A percentile compares a stretch with the other conserved stretches of the same genome.
phyloP scores from a whole-genome alignment of 2,113 vertebrate genomes.

The Rhadina sibilatrix region DNA sequence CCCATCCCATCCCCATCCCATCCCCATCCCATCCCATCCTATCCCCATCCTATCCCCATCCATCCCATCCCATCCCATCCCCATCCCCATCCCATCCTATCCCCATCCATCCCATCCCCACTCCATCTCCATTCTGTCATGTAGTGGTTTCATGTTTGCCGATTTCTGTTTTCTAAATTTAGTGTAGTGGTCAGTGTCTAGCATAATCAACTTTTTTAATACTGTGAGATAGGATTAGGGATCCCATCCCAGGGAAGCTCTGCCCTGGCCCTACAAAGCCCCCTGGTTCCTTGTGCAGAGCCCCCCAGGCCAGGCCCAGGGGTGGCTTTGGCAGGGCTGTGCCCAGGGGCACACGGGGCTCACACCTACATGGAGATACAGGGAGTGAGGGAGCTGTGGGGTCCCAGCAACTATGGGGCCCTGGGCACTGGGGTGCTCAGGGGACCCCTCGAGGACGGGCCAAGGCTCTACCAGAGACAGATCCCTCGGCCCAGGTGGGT shows the following conservation, averaged over 20 bases:
- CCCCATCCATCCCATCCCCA: background rate
- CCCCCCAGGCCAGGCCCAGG: background rate
- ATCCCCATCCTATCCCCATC: background rate
- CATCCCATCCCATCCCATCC: background rate
- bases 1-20: background rate
- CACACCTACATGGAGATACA: background rate
- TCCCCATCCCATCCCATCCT: background rate
- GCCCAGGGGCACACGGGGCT: accelerated
- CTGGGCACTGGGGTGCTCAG: accelerated
- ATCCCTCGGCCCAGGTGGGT: accelerated
- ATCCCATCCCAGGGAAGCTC: background rate
- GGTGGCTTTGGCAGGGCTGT: background rate
- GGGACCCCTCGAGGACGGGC: accelerated
- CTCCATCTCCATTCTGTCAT: no score
- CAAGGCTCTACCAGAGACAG: background rate
- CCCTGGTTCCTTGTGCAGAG: background rate
- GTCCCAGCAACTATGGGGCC: accelerated
- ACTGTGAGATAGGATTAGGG: no score
- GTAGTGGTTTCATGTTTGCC: no score
- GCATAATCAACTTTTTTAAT: no score
- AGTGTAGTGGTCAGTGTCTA: no score
- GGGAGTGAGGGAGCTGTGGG: background rate
- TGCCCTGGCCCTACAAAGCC: accelerated
- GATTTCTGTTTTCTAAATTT: no score
- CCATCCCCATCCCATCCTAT: no score